Evolutionary conservation across 1,140 invertebrate species (phyloP), one percentile per base, ranked within the genome.

Genomic region (Linepithema humile): DNA sequence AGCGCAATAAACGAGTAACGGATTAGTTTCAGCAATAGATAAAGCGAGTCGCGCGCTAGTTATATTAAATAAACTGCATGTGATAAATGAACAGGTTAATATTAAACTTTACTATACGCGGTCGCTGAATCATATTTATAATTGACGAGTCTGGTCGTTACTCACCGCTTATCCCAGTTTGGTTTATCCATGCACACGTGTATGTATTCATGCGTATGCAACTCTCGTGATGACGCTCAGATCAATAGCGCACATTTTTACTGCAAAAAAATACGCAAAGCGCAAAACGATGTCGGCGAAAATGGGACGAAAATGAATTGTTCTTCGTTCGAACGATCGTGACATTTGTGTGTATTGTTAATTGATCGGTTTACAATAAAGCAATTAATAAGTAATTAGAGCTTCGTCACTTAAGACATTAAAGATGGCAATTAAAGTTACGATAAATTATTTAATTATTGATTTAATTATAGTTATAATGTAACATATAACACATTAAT

Each of bases 21-120:
- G 74, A 84, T 87, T 88, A 87, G 83, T 84, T 85, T 84, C 82
- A 74, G 72, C 86, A 65, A 88, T 84, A 67, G 86, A 84, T 88
- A 80, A 78, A 84, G 23, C 32, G 57, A 53, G 43, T 50, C 43
- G 17, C 45, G 26, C 43, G 67, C 82, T 10, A 20, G 12, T 84
- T 82, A 45, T 80, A 84, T 80, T 82, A 84, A 88, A 87, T 88
- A 88, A 88, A 88, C 69, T 43, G 69, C 60, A 73, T 43, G 62
- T 87, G 85, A 88, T 87, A 87, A 88, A 88, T 84, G 86, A 45
- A 69, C 82, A 64, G 74, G 86, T 80, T 87, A 85, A 82, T 88
- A 73, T 86, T 84, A 88, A 88, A 88, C 85, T 88, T 84, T 67
- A 57, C 60, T 40, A n/a, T n/a, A 53, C 32, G 60, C 67, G 38